Evolutionary conservation across 1,140 invertebrate genomes (phyloP).

Genomic region (Drosophila mayri): DNA sequence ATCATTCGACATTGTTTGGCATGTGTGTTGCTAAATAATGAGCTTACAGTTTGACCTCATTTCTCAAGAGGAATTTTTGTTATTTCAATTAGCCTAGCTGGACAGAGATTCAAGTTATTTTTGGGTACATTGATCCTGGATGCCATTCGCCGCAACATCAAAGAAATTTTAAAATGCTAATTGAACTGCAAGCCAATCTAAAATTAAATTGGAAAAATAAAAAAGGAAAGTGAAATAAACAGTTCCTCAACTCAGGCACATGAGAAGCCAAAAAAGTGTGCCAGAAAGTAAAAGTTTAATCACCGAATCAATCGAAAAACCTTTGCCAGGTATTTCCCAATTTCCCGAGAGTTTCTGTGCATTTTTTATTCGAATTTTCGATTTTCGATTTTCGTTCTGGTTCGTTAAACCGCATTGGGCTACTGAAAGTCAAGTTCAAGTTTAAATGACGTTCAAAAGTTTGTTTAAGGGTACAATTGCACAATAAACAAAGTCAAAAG

Average conservation of each 20-base stretch:
- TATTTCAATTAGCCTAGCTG: neutral
- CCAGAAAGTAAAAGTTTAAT: conserved; percentile 79
- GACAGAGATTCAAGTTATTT: neutral
- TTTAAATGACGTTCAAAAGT: conserved; percentile 46
- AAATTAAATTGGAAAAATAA: conserved; percentile 23
- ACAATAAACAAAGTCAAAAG: conserved; percentile 71
- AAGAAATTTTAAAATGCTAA: conserved; percentile 29
- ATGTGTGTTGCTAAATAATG: conserved; percentile 55
- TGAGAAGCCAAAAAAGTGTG: conserved; percentile 50
- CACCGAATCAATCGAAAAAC: conserved; percentile 46
- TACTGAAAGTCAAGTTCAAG: conserved; percentile 73
- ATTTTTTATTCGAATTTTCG: conserved; percentile 12
- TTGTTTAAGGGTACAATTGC: conserved; percentile 54
- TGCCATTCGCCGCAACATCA: conserved; percentile 44
- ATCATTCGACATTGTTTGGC: conserved; percentile 48
- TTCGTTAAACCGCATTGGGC: conserved; percentile 31
- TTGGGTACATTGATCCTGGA: conserved; percentile 2
- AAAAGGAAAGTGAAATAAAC: conserved; percentile 36
- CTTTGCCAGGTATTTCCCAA: conserved; percentile 77
- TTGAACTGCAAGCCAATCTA: conserved; percentile 8
- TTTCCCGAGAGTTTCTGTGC: conserved; percentile 28
- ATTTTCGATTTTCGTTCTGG: conserved; percentile 9
- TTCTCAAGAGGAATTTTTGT: conserved; percentile 33
- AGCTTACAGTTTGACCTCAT: conserved; percentile 64
- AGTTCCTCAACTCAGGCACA: conserved; percentile 22